Evolutionary conservation across 2,797 vertebrate species (phyloP).

Genomic region (Characodon lateralis): DNA sequence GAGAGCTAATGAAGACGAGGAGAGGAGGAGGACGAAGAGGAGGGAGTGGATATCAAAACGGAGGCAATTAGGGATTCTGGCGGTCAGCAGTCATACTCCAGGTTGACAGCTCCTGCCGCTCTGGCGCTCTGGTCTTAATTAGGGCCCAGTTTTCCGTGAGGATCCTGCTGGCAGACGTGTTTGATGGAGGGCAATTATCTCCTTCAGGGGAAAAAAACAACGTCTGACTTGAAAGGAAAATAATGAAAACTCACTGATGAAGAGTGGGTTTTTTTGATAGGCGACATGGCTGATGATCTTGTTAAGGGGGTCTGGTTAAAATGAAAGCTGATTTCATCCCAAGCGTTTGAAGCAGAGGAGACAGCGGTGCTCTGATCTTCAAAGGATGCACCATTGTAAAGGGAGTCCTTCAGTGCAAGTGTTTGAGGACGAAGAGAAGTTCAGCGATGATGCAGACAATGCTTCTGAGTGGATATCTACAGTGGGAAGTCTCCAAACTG

Average conservation of each 20-base stretch:
- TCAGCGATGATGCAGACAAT: background rate
- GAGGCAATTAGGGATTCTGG: constrained; percentile 63
- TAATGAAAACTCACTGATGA: constrained; percentile 49
- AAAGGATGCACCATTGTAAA: constrained; percentile 44
- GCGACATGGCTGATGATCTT: constrained; percentile 37
- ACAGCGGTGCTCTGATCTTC: constrained; percentile 57
- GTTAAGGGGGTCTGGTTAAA: constrained; percentile 34
- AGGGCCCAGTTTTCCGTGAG: constrained; percentile 53
- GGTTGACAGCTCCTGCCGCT: constrained; percentile 60
- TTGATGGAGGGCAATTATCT: constrained; percentile 72
- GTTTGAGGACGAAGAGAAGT: constrained; percentile 8
- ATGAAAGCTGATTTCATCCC: constrained; percentile 40
- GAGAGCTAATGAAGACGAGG: constrained; percentile 62
- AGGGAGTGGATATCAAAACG: constrained; percentile 44
- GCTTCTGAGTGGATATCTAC: constrained; percentile 11
- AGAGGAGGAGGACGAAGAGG: constrained; percentile 24
- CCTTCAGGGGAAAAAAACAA: constrained; percentile 37
- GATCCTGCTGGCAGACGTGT: constrained; percentile 40
- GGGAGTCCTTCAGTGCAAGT: constrained; percentile 22
- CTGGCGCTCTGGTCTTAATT: constrained; percentile 59
- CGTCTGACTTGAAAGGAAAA: constrained; percentile 47
- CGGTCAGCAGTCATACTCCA: constrained; percentile 52
- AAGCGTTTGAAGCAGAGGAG: constrained; percentile 38
- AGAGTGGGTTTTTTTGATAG: constrained; percentile 18
- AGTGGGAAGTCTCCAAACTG: background rate